Percentiles rank a stretch among this genome's conserved stretches.
Conservation (phyloP, 2,888 invertebrate genomes). For the Agrotis ipsilon region DNA sequence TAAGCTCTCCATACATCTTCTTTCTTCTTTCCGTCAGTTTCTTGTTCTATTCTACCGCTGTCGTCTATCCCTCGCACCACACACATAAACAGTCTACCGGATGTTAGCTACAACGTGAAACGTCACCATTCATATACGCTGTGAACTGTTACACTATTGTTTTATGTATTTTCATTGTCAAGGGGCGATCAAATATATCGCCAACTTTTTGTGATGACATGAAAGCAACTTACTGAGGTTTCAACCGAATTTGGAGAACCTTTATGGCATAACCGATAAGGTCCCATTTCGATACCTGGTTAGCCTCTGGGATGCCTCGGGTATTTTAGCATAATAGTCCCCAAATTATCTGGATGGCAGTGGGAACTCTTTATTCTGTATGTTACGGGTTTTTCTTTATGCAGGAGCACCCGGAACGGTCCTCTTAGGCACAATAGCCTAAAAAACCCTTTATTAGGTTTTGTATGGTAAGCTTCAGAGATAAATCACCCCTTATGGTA, state of each 20-base stretch:
- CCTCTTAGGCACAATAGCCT: too few species aligned
- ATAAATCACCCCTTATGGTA: too few species aligned
- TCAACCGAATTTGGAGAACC: not conserved
- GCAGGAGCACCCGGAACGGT: too few species aligned
- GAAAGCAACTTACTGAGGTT: conserved; percentile 31
- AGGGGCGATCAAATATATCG: conserved; percentile 47
- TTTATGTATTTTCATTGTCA: conserved; percentile 61
- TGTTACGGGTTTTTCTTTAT: too few species aligned
- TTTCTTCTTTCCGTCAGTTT: not conserved
- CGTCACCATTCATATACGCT: conserved; percentile 63
- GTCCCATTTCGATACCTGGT: too few species aligned
- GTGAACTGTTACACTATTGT: conserved; percentile 69
- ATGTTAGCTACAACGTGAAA: conserved; percentile 58
- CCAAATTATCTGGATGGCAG: too few species aligned
- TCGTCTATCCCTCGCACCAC: conserved; percentile 34
- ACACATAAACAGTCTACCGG: conserved; percentile 55
- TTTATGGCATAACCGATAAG: not conserved
- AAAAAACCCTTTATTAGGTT: too few species aligned
- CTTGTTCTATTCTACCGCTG: conserved; percentile 28
- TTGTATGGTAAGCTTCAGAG: too few species aligned
- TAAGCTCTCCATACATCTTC: too few species aligned
- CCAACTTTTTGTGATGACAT: conserved; percentile 33
- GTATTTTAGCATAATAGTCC: too few species aligned
- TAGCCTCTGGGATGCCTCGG: too few species aligned
- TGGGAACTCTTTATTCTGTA: too few species aligned